These are phyloP conservation scores for Punctoribates punctum DNA, from an alignment of 2,888 invertebrate genomes.

Conservation along the genomic window DNA sequence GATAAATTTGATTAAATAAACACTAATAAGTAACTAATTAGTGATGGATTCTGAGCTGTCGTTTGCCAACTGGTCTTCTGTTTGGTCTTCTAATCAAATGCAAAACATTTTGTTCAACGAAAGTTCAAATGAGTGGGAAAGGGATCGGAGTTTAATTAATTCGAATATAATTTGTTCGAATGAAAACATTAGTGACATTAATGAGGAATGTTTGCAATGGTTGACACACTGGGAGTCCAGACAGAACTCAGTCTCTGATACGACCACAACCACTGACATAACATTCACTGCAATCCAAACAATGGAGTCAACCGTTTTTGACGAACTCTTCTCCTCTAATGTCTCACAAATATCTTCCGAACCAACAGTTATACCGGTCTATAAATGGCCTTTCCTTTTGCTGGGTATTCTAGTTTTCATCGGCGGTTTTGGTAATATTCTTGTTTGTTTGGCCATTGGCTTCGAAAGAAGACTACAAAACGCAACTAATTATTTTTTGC, in stretches of 20 bases:
- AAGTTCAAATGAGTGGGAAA: conserved; percentile 17
- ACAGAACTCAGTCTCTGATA: not conserved
- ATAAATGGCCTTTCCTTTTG: conserved; percentile 79
- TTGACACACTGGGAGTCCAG: conserved; percentile 22
- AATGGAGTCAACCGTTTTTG: conserved; percentile 19
- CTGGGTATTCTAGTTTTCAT: conserved; percentile 79
- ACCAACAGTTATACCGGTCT: conserved; percentile 51
- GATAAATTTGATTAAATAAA: no score
- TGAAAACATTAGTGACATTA: conserved; percentile 21
- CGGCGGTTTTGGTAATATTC: conserved; percentile 82
- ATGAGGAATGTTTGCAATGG: conserved; percentile 29
- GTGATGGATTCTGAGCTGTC: not conserved
- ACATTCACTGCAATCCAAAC: not conserved
- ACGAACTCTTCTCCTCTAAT: not conserved
- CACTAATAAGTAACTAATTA: not conserved
- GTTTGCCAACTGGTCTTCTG: not conserved
- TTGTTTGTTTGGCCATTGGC: conserved; percentile 88
- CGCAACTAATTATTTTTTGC: conserved; percentile 90
- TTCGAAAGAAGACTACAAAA: conserved; percentile 85
- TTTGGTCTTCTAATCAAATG: not conserved
- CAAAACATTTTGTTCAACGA: not conserved
- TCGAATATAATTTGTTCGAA: conserved; percentile 10
- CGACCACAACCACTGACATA: not conserved
- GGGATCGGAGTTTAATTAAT: not conserved
- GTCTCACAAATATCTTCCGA: not conserved